Conservation (phyloP, 2,888 invertebrate genomes). For the Bibio marci region DNA sequence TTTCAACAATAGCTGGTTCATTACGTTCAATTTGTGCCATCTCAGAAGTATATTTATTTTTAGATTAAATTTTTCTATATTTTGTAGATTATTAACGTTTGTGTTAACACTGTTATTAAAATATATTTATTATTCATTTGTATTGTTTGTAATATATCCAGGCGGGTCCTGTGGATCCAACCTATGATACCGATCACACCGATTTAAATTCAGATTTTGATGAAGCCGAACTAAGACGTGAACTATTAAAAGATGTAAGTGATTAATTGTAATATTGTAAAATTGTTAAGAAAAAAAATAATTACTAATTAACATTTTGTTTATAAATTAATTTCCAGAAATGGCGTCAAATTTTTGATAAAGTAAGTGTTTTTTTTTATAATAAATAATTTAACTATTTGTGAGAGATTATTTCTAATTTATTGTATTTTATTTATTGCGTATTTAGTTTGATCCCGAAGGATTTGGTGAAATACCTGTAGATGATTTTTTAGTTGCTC, state of each 20-base stretch:
- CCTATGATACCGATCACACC: constrained; percentile 64
- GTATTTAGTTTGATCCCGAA: constrained; percentile 67
- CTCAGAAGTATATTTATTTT: neutral
- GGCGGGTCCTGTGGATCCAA: constrained; percentile 33
- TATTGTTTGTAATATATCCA: constrained; percentile 6
- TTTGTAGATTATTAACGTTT: neutral
- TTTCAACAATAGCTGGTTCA: constrained; percentile 58
- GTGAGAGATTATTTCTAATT: too few relatives aligned
- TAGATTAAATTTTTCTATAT: neutral
- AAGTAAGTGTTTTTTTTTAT: constrained; percentile 36
- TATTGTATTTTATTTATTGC: neutral
- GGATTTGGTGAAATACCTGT: constrained; percentile 86
- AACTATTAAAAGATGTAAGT: constrained; percentile 66
- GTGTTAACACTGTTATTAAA: neutral
- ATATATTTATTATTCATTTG: neutral
- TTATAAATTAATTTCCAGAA: constrained; percentile 55
- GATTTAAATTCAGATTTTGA: constrained; percentile 65
- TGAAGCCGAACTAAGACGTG: constrained; percentile 57
- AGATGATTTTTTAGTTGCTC: constrained; percentile 61
- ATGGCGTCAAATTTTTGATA: constrained; percentile 78
- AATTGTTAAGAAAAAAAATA: neutral
- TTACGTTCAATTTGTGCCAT: constrained; percentile 38
- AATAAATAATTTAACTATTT: neutral
- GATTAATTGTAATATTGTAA: neutral
- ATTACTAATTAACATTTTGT: neutral